These are phyloP conservation scores for Leucophenga montana DNA, from an alignment of 2,888 invertebrate genomes.

Conservation along the genomic window DNA sequence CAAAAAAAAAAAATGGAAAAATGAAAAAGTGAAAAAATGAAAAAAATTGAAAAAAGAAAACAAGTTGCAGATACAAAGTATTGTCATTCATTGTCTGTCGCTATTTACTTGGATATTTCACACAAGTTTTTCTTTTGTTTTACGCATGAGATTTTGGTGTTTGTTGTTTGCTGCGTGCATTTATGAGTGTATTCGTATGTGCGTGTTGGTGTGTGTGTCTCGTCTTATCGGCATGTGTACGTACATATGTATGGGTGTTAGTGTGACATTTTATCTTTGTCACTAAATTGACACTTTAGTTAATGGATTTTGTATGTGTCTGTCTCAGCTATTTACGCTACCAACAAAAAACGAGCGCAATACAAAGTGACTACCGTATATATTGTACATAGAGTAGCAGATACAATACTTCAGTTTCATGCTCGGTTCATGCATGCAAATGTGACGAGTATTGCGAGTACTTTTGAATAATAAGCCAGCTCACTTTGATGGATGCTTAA, in stretches of 20 bases:
- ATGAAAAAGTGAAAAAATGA: not conserved
- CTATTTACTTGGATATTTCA: conserved; percentile 42
- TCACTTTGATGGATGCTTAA: conserved; percentile 62
- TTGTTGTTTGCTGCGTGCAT: not conserved
- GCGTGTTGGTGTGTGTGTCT: conserved; percentile 33
- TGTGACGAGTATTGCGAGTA: conserved; percentile 41
- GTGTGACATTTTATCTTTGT: conserved; percentile 69
- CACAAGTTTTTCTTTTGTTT: conserved; percentile 19
- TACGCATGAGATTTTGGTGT: conserved; percentile 29
- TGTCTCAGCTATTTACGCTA: conserved; percentile 37
- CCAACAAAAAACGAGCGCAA: not conserved
- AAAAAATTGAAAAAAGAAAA: conserved; percentile 32
- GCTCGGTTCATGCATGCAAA: conserved; percentile 7
- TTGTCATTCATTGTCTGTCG: conserved; percentile 60
- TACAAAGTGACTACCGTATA: conserved; percentile 22
- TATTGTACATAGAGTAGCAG: conserved; percentile 39
- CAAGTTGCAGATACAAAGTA: conserved; percentile 47
- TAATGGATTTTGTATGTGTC: conserved; percentile 67
- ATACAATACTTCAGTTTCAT: not conserved
- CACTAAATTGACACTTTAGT: conserved; percentile 72
- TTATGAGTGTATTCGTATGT: conserved; percentile 24
- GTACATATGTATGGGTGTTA: conserved; percentile 33
- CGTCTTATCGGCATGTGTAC: not conserved
- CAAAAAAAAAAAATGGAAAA: too few relatives aligned
- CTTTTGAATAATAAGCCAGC: conserved; percentile 64